These are phyloP conservation scores for Eumacrocentrus americanus DNA, from an alignment of 2,888 invertebrate species.

Conservation along the genomic window DNA sequence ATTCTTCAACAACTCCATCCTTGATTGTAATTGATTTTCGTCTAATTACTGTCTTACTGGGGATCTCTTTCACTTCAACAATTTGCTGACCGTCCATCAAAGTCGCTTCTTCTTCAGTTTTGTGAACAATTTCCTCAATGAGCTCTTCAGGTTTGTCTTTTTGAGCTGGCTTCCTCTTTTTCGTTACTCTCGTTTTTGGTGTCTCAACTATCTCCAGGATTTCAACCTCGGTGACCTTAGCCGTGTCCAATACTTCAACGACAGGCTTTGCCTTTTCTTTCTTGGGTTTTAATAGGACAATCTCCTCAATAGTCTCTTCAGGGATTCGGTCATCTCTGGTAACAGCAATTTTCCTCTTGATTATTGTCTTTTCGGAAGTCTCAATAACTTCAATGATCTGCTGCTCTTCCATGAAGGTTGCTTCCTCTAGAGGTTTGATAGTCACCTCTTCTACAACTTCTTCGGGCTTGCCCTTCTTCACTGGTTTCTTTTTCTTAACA, in stretches of 20 bases:
- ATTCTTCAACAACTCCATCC: slow-evolving; percentile 41
- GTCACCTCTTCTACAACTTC: slow-evolving; percentile 42
- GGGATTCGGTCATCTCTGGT: slow-evolving; percentile 40
- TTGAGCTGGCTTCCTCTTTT: slow-evolving; percentile 31
- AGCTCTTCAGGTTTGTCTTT: slow-evolving; percentile 35
- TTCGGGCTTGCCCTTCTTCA: slow-evolving; percentile 50
- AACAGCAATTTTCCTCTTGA: slow-evolving; percentile 35
- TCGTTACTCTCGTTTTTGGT: slow-evolving; percentile 30
- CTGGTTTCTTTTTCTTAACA: slow-evolving; percentile 52
- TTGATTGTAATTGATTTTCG: slow-evolving; percentile 31
- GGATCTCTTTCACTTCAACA: slow-evolving; percentile 36
- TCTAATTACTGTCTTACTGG: slow-evolving; percentile 34
- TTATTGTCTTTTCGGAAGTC: slow-evolving; percentile 39
- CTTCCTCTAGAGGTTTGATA: slow-evolving; percentile 12
- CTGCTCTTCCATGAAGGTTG: slow-evolving; percentile 37
- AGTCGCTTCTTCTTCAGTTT: slow-evolving; percentile 42
- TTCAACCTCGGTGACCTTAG: slow-evolving; percentile 35
- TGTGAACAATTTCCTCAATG: slow-evolving; percentile 32
- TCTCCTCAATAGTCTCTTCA: slow-evolving; percentile 37
- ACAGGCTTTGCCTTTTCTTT: slow-evolving; percentile 26
- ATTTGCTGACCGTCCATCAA: slow-evolving; percentile 47
- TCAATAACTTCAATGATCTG: slow-evolving; percentile 41
- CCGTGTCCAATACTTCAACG: slow-evolving; percentile 31
- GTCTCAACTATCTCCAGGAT: slow-evolving; percentile 37
- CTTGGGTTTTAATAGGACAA: slow-evolving; percentile 28